Conservation (phyloP, 37 sponge, comb jelly and placozoan genomes). For the Beroe forskalii region DNA sequence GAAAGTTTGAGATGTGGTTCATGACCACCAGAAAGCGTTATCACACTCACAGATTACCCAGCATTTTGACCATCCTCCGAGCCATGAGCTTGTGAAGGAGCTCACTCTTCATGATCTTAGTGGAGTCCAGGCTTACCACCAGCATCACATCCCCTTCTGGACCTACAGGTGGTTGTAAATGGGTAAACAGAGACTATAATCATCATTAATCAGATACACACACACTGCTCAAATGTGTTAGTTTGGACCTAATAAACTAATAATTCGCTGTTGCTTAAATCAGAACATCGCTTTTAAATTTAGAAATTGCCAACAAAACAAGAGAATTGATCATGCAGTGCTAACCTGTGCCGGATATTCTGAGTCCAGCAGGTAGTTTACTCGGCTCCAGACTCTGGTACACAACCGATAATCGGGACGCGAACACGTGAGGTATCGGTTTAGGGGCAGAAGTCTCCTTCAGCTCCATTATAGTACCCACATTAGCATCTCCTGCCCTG, state of each 20-base stretch:
- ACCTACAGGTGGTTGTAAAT: slow-evolving; percentile 12
- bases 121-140: neutral
- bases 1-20: no score
- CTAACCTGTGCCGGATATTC: slow-evolving; percentile 37
- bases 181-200: no score
- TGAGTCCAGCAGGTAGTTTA: neutral
- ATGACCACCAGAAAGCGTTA: no score
- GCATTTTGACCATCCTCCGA: slow-evolving; percentile 48
- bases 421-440: slow-evolving; percentile 47
- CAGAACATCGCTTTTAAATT: no score
- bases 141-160: slow-evolving; percentile 37
- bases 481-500: neutral
- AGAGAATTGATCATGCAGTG: no score
- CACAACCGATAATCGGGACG: neutral
- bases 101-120: slow-evolving; percentile 53
- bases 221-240: no score
- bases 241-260: no score
- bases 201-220: no score
- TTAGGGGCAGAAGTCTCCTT: slow-evolving; percentile 33
- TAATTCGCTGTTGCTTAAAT: no score
- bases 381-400: slow-evolving; percentile 25
- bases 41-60: no score
- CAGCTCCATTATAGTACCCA: neutral
- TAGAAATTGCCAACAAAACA: no score
- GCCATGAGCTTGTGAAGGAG: slow-evolving; percentile 62